Evolutionary conservation across 1,140 invertebrate genomes (phyloP), one percentile per base, ranked within the genome.

Genomic region (Steinernema feltiae): DNA sequence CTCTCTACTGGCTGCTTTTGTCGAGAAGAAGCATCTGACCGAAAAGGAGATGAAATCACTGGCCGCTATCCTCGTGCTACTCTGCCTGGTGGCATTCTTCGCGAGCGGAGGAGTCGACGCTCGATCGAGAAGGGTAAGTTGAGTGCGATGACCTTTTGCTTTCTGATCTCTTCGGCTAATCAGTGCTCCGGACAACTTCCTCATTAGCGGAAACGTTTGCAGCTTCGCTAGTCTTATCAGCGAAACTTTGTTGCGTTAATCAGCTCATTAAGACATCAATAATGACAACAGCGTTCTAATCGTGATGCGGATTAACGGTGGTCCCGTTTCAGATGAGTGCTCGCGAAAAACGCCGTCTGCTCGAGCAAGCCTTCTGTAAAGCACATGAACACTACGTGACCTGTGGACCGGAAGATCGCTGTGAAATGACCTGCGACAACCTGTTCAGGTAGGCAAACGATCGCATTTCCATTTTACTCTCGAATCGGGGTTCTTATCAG

Each of bases 1-100:
- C 12, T 15, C 24, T 3, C 7, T 15, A 27, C 24, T 27, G 15
- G 53, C 53, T 63, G 12, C 53, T n/a, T 63, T 12, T 15, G 15
- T 15, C 7, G 3, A 27, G 7, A 27, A 63, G 7, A 3, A 15
- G 53, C 53, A n/a, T 63, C 53, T 27, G 53, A 63, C 35, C 35
- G n/a, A 27, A 12, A 63, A 12, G 53, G 24, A 7, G 53, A 15
- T 27, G 53, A 63, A 27, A 63, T 63, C 15, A 63, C 24, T 21
- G 53, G 24, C 53, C 53, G 53, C 24, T 63, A 3, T 63, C 24
- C 2, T 17, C 3, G 12, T 27, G 12, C 53, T 63, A 15, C 24
- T 63, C 53, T 63, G 53, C 53, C 53, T 63, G 53, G 15, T 63
- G 53, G 53, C 53, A 63, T 63, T 63, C 53, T 21, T 63, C n/a